Evolutionary conservation across 2,113 vertebrate genomes (phyloP), one percentile per base, ranked within the genome.

Genomic region (Cygnus atratus): DNA sequence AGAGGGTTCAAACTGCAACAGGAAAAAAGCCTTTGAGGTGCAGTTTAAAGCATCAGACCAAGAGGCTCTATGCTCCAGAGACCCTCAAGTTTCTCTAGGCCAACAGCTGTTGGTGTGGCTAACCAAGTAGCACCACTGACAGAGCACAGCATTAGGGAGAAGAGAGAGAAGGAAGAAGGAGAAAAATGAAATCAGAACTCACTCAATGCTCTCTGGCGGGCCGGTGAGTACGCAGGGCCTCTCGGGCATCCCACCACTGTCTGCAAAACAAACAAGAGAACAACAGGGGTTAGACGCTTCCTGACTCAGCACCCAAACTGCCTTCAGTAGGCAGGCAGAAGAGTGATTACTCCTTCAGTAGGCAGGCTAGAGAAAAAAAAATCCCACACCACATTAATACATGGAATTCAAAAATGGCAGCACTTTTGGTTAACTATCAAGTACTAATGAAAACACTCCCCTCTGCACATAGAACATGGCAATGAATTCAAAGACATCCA

Each of bases 121-220:
- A 89, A 91, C 52, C 73, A 87, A 93, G 83, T 72, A 92, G 95
- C 68, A 87, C 82, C 95, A 95, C 74, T 91, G 94, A 96, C 66
- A 44, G 93, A 76, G 96, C 95, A 91, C 76, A 76, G 95, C 44
- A 73, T 77, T 33, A 96, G 95, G 97, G 97, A 97, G 90, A 95
- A 96, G 96, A 97, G 90, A 97, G 93, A 92, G 96, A 91, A 97
- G 97, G 67, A 92, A 78, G 66, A 93, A 92, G 91, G 89, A 96
- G 88, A 95, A 87, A 94, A 97, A 93, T 43, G 10, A 90, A 97
- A 97, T 88, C 39, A 68, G 93, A 91, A 98, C 99, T 99, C 98
- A 99, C 99, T 99, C 99, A 84, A 99, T 99, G 98, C 98, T 99
- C 97, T 99, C 99, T 96, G 99, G 99, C 33, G 98, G 99, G 78